Conservation (phyloP, 2,113 vertebrate species). For the Corythaixoides concolor region DNA sequence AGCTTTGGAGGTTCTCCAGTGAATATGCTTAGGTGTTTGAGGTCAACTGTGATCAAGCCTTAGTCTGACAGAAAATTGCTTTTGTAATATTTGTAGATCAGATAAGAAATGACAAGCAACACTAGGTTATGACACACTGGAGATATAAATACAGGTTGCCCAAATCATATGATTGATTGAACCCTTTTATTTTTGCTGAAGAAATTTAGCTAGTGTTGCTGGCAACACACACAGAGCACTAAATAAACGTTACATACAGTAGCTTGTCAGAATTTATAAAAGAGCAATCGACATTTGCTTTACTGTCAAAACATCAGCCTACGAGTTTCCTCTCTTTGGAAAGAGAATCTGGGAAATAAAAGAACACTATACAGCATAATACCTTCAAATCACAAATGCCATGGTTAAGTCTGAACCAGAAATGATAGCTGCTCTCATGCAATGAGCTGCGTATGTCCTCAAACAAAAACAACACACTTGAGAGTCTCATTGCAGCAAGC, state of each 20-base stretch:
- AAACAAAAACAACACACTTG: not conserved
- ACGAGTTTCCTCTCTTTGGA: conserved; percentile 58
- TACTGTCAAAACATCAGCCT: conserved; percentile 71
- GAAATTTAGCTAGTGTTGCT: conserved; percentile 58
- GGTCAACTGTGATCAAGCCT: conserved; percentile 64
- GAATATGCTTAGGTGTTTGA: conserved; percentile 51
- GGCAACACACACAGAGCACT: conserved; percentile 43
- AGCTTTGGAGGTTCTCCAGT: conserved; percentile 33
- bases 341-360: conserved; percentile 38
- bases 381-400: conserved; percentile 40
- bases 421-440: not conserved
- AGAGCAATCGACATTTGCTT: conserved; percentile 70
- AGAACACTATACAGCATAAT: not conserved
- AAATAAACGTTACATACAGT: conserved; percentile 61
- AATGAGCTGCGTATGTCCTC: not conserved
- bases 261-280: conserved; percentile 68
- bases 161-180: conserved; percentile 31
- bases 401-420: not conserved
- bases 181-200: conserved; percentile 36
- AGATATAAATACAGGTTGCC: conserved; percentile 37
- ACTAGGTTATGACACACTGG: conserved; percentile 51
- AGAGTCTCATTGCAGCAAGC: not conserved
- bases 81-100: conserved; percentile 71
- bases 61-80: conserved; percentile 62
- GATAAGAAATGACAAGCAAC: conserved; percentile 74